phyloP scores from a whole-genome alignment of 2,113 vertebrate species.

The Ramphastos sulfuratus region DNA sequence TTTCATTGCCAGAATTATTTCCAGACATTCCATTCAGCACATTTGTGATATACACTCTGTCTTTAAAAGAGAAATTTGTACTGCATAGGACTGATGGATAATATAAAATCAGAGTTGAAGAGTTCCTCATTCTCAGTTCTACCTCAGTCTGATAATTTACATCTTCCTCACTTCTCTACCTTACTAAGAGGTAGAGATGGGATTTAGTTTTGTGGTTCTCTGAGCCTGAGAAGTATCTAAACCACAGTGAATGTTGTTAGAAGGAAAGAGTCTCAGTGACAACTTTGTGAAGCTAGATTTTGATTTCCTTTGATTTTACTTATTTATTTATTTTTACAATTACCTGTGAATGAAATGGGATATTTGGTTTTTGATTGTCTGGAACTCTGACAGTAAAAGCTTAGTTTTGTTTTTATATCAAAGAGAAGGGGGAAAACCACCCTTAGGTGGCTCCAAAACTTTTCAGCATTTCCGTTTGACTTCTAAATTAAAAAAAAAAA shows the following conservation, averaged over 20 bases:
- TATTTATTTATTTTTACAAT: not conserved
- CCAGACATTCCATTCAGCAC: not conserved
- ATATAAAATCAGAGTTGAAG: not conserved
- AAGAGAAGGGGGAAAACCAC: not conserved
- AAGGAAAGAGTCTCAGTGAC: not conserved
- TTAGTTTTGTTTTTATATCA: not conserved
- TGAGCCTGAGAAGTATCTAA: not conserved
- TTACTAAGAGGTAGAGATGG: not conserved
- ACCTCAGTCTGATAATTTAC: not conserved
- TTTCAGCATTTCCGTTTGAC: not conserved
- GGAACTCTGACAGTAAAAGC: not conserved
- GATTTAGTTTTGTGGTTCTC: not conserved
- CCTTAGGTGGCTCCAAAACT: not conserved
- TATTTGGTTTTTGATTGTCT: not conserved
- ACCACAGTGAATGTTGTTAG: not conserved
- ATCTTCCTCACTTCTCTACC: not conserved
- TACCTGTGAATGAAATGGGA: not conserved
- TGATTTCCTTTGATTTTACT: not conserved
- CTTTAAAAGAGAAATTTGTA: not conserved
- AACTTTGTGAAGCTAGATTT: not conserved
- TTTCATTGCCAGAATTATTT: not conserved
- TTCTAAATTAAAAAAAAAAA: not conserved
- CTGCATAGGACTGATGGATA: not conserved
- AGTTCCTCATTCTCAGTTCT: not conserved
- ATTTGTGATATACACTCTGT: not conserved